Evolutionary conservation across 2,888 invertebrate genomes (phyloP), one percentile per base, ranked within the genome.

Genomic region (Xylota segnis): DNA sequence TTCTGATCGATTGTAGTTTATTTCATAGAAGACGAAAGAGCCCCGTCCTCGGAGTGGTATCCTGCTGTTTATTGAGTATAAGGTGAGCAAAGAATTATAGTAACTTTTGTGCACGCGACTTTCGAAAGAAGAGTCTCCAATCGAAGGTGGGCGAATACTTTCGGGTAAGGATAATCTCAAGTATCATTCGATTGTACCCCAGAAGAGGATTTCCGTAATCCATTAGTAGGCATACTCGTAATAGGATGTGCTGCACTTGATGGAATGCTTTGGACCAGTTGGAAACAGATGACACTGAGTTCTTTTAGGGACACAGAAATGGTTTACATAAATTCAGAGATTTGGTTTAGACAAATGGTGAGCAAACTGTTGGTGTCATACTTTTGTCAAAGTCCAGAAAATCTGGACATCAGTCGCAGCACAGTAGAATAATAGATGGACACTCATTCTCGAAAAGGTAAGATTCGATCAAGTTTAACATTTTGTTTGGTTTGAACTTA

Each of bases 1-100:
- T 68, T 29, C 50, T 75, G 76, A 76, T 82, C 82, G 75, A 82
- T 76, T 76, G 70, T 65, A 70, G 56, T 82, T 82, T 81, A 43
- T 61, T 75, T 68, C 40, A 40, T 47, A 34, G 32, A 59, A 50
- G 37, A 43, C 16, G 23, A 65, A 37, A 37, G 58, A 59, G 16
- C 6, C 29, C 6, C 40, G n/a, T n/a, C 7, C 52, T 16, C 50
- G n/a, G n/a, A 54, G 6, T 47, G 18, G 61, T 61, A 68, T 74
- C 63, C 65, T 79, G 71, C 37, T 50, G 52, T 70, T 77, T 63
- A 70, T 61, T 70, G 70, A 47, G 23, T 50, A 65, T 14, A 34
- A 61, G 77, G 70, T 61, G 61, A 45, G 37, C 29, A 27, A 34
- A 27, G 27, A 77, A 77, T 77, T 45, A 50, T 54, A 34, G 70